These are phyloP conservation scores for Staurois parvus DNA, from an alignment of 2,797 vertebrate species.

Conservation along the genomic window DNA sequence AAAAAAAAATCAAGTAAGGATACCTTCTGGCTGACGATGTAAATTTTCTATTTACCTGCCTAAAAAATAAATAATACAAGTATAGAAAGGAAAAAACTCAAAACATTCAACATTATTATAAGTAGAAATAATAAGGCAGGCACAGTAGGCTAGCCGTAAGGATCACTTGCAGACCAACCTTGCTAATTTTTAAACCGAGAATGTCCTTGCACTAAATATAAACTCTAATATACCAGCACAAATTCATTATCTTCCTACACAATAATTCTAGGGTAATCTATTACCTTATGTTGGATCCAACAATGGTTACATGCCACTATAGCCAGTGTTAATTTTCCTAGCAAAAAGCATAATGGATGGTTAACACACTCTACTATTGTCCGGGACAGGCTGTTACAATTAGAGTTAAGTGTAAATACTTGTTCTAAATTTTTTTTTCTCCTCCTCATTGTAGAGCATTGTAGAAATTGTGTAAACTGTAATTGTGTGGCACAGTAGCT, in stretches of 20 bases:
- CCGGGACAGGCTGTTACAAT: neutral
- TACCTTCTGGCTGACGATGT: too few relatives aligned
- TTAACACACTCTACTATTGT: slow-evolving; percentile 26
- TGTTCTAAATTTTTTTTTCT: neutral
- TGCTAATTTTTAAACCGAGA: neutral
- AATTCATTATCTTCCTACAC: slow-evolving; percentile 21
- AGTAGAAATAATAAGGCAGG: too few relatives aligned
- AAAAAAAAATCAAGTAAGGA: too few relatives aligned
- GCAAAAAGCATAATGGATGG: neutral
- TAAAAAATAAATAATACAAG: too few relatives aligned
- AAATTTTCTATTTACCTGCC: too few relatives aligned
- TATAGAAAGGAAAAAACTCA: too few relatives aligned
- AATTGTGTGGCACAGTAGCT: slow-evolving; percentile 28
- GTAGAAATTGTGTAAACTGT: slow-evolving; percentile 37
- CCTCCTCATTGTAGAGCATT: slow-evolving; percentile 19
- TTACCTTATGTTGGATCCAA: slow-evolving; percentile 4
- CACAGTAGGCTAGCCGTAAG: too few relatives aligned
- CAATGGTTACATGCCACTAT: slow-evolving; percentile 29
- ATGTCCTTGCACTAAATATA: neutral
- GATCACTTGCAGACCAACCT: too few relatives aligned
- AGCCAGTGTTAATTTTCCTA: slow-evolving; percentile 29
- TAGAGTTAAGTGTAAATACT: neutral
- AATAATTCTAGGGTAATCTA: slow-evolving; percentile 18
- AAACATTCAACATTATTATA: too few relatives aligned
- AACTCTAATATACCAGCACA: neutral